Conservation (phyloP, 2,888 invertebrate genomes). For the Drosophila nr. perissopoda region DNA sequence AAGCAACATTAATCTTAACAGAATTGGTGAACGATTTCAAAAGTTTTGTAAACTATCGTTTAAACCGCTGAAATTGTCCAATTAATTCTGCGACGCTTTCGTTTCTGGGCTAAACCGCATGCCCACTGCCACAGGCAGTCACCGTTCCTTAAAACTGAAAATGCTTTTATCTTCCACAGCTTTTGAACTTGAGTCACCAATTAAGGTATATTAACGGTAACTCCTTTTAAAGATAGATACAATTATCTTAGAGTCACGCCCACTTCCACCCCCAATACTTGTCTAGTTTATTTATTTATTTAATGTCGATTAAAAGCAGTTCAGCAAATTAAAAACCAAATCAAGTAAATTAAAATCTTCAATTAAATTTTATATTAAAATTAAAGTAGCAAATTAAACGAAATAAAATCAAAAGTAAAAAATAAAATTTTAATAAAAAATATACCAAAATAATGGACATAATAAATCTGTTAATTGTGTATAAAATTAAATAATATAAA, state of each 20-base stretch:
- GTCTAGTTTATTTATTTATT: neutral
- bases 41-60: neutral
- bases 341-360: neutral
- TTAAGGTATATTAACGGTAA: neutral
- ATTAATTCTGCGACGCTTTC: neutral
- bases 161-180: neutral
- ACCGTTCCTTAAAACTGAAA: neutral
- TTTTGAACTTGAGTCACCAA: neutral
- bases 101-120: neutral
- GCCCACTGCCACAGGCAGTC: neutral
- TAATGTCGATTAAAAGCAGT: neutral
- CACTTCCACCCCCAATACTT: neutral
- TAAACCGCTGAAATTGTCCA: neutral
- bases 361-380: neutral
- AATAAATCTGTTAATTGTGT: neutral
- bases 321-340: neutral
- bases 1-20: neutral
- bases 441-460: neutral
- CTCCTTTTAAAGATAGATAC: neutral
- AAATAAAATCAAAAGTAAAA: neutral
- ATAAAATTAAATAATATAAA: neutral
- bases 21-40: neutral
- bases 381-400: neutral
- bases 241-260: neutral
- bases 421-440: neutral